These are phyloP conservation scores for Anolis apletophallus DNA, from an alignment of 2,797 vertebrate genomes.

Conservation along the genomic window DNA sequence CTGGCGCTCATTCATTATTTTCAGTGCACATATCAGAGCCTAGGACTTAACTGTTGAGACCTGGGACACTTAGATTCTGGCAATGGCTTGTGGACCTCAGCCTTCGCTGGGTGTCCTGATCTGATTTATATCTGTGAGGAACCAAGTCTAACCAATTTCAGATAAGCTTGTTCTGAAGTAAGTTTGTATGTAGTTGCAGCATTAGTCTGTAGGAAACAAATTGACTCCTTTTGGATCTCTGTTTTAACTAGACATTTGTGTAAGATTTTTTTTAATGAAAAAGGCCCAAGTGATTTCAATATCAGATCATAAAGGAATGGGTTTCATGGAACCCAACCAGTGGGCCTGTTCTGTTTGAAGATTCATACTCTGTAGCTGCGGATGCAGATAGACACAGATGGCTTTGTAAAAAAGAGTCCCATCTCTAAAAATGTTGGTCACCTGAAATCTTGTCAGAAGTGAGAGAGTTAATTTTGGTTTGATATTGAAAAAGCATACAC, in stretches of 20 bases:
- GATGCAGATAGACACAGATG: background rate
- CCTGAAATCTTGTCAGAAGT: conserved; percentile 50
- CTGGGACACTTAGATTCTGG: too few relatives aligned
- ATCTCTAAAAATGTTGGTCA: conserved; percentile 62
- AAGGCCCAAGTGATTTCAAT: rapidly evolving
- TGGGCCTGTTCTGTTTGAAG: conserved; percentile 27
- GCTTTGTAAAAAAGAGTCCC: conserved; percentile 54
- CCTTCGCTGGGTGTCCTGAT: background rate
- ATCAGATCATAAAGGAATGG: background rate
- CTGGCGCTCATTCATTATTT: background rate
- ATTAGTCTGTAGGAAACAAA: background rate
- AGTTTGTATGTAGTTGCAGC: background rate
- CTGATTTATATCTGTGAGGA: background rate
- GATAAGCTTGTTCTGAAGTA: background rate
- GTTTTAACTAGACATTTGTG: background rate
- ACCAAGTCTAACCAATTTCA: background rate
- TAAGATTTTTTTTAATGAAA: background rate
- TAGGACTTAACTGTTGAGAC: background rate
- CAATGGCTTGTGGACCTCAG: background rate
- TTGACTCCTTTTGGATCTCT: background rate
- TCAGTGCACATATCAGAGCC: background rate
- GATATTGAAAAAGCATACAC: too few relatives aligned
- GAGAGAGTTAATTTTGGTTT: conserved; percentile 30
- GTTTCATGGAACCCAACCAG: background rate
- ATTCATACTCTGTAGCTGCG: conserved; percentile 52